Conservation (phyloP, 2,888 invertebrate genomes). For the Amiota mariae region DNA sequence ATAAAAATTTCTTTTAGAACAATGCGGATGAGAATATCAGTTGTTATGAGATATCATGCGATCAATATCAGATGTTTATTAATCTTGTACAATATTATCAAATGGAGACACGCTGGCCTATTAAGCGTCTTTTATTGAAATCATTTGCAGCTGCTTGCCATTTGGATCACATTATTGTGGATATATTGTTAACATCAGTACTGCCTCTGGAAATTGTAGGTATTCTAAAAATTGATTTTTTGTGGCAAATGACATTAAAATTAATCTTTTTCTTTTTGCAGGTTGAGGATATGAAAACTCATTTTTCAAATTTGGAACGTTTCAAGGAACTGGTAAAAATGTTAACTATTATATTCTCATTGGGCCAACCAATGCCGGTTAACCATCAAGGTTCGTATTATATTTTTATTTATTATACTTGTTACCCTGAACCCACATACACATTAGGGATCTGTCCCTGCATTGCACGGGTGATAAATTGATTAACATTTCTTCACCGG, state of each 20-base stretch:
- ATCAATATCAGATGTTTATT: constrained; percentile 87
- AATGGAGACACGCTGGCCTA: constrained; percentile 93
- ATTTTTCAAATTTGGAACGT: constrained; percentile 84
- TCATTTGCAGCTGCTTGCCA: constrained; percentile 92
- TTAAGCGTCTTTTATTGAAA: constrained; percentile 86
- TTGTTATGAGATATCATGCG: constrained; percentile 86
- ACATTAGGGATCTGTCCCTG: no score
- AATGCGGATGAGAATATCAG: constrained; percentile 94
- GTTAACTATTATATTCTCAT: constrained; percentile 90
- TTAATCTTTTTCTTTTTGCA: constrained; percentile 64
- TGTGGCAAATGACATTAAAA: background rate
- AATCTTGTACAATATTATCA: constrained; percentile 94
- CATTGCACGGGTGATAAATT: no score
- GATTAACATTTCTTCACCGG: no score
- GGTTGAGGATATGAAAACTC: constrained; percentile 83
- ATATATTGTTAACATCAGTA: constrained; percentile 88
- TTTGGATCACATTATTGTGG: constrained; percentile 85
- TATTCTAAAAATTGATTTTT: constrained; percentile 60
- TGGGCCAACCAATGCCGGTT: constrained; percentile 91
- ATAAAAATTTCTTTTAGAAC: constrained; percentile 77
- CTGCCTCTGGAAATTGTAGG: constrained; percentile 93
- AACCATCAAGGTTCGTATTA: constrained; percentile 85
- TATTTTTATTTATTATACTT: no score
- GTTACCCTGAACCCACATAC: no score
- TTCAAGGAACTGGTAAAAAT: constrained; percentile 88